phyloP scores from a whole-genome alignment of 2,797 vertebrate genomes.

The Pseudochromis fuscus region DNA sequence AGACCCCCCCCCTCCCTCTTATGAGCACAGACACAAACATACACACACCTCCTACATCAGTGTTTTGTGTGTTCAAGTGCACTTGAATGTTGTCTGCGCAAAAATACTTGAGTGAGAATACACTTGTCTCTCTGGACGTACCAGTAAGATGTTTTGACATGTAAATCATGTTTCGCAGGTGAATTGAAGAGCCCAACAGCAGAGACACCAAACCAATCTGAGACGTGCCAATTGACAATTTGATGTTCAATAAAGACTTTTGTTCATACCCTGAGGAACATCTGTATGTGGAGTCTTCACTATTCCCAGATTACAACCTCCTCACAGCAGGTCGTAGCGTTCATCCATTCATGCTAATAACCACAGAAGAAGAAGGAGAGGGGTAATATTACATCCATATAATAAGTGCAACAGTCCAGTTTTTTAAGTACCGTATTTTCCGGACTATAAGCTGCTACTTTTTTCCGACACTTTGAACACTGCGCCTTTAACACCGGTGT shows the following conservation, averaged over 20 bases:
- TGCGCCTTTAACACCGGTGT: no score
- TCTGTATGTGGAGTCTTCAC: not conserved
- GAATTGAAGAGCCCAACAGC: not conserved
- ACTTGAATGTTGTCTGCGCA: constrained; percentile 41
- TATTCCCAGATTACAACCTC: not conserved
- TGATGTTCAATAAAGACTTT: constrained; percentile 52
- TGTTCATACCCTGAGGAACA: constrained; percentile 10
- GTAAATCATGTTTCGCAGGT: constrained; percentile 16
- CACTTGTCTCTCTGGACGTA: constrained; percentile 9
- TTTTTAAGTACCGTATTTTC: no score
- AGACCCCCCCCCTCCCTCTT: constrained; percentile 45
- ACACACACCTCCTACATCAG: constrained; percentile 21
- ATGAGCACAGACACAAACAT: constrained; percentile 16
- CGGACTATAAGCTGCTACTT: no score
- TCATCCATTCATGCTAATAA: no score
- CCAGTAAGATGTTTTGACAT: constrained; percentile 29
- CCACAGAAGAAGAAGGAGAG: no score
- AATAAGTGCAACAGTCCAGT: no score
- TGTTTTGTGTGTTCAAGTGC: constrained; percentile 30
- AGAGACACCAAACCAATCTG: not conserved
- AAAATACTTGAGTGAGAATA: constrained; percentile 26
- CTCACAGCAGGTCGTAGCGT: no score
- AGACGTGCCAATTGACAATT: not conserved
- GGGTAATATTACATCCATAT: no score
- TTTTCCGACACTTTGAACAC: no score